These are phyloP conservation scores for Calameuta idolon DNA, from an alignment of 2,888 invertebrate species.

Conservation along the genomic window DNA sequence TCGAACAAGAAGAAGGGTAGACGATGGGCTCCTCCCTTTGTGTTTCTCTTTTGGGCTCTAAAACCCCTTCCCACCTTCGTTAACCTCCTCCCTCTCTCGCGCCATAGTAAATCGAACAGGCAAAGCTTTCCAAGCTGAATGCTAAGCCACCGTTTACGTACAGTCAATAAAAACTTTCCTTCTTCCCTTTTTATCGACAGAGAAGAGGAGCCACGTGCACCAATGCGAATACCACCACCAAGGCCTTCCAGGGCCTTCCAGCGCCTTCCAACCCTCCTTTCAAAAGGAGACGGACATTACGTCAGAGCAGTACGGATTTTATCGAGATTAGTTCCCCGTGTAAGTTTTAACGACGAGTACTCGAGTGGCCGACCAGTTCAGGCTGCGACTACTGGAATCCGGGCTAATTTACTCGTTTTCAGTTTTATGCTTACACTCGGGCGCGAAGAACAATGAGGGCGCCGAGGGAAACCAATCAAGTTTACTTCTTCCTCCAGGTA, in stretches of 20 bases:
- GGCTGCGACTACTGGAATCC: conserved; percentile 6
- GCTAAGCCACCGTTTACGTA: conserved; percentile 24
- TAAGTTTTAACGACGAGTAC: conserved; percentile 20
- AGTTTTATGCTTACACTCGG: conserved; percentile 23
- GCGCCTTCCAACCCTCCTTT: neutral
- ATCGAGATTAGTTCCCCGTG: conserved; percentile 22
- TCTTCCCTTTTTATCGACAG: neutral
- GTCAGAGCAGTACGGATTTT: conserved; percentile 13
- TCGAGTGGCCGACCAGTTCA: conserved; percentile 7
- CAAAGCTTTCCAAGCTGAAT: conserved; percentile 7
- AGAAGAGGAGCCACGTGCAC: neutral
- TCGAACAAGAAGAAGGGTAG: neutral
- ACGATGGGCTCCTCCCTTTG: neutral
- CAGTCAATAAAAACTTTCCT: conserved; percentile 26
- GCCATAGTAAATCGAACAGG: neutral
- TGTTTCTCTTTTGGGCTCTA: neutral
- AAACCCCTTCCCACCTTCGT: neutral
- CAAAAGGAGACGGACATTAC: neutral
- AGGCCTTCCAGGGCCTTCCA: no score
- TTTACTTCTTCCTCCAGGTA: neutral
- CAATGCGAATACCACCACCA: neutral
- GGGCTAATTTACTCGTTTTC: conserved; percentile 23
- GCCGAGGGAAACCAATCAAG: neutral
- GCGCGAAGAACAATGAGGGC: neutral
- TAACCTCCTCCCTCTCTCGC: neutral